Percentiles rank a stretch among this genome's conserved stretches.
Conservation (phyloP, 2,888 invertebrate genomes). For the Drosophila pseudotakahashii region DNA sequence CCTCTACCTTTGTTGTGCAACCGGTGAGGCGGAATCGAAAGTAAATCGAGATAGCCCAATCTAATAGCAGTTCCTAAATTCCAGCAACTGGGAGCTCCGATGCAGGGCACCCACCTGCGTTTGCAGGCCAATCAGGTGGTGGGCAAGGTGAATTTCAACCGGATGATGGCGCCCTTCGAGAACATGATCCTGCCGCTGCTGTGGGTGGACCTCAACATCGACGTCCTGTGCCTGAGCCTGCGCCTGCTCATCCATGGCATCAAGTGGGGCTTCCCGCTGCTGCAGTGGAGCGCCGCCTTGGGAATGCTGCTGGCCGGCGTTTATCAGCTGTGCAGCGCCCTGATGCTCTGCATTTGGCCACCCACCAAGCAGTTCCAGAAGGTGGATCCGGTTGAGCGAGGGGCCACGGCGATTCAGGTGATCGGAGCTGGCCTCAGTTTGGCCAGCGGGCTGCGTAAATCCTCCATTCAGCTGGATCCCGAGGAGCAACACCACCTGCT, state of each 20-base stretch:
- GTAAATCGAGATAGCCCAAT: not conserved
- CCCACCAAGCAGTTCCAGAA: slow-evolving; percentile 51
- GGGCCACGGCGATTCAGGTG: slow-evolving; percentile 20
- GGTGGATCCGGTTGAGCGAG: slow-evolving; percentile 45
- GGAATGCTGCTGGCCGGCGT: slow-evolving; percentile 85
- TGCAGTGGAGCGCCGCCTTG: slow-evolving; percentile 85
- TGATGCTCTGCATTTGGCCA: slow-evolving; percentile 75
- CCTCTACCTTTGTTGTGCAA: slow-evolving; percentile 88
- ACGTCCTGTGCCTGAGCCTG: slow-evolving; percentile 84
- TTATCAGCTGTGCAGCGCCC: slow-evolving; percentile 82
- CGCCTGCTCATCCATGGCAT: slow-evolving; percentile 85
- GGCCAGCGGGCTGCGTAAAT: slow-evolving; percentile 43
- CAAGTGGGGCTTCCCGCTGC: slow-evolving; percentile 85
- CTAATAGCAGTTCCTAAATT: not conserved
- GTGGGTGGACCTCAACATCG: slow-evolving; percentile 88
- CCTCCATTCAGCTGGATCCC: slow-evolving; percentile 26
- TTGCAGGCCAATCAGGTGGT: slow-evolving; percentile 91
- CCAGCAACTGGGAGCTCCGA: slow-evolving; percentile 88
- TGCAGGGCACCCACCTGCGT: slow-evolving; percentile 86
- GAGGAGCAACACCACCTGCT: slow-evolving; percentile 61
- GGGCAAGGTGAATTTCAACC: slow-evolving; percentile 87
- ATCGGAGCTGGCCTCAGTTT: slow-evolving; percentile 28
- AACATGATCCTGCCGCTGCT: slow-evolving; percentile 88
- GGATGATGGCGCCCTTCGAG: slow-evolving; percentile 87
- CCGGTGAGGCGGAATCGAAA: slow-evolving; percentile 85